Percentiles rank a stretch among this genome's conserved stretches.
Conservation (phyloP, 1,140 invertebrate species). For the Parapsyche elsis region DNA sequence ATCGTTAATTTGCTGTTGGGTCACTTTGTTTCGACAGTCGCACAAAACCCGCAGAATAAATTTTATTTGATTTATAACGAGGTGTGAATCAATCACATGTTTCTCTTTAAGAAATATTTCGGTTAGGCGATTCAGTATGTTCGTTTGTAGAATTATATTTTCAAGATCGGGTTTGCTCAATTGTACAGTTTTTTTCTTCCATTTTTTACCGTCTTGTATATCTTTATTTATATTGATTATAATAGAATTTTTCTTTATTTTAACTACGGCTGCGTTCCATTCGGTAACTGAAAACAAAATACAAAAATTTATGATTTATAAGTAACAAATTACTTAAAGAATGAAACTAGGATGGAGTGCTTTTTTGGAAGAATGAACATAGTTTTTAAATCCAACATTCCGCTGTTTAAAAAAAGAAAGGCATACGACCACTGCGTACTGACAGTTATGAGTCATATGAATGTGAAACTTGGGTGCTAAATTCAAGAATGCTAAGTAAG, state of each 20-base stretch:
- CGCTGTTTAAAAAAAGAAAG: no score
- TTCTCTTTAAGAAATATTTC: constrained; percentile 57
- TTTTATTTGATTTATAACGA: constrained; percentile 47
- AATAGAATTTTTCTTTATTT: constrained; percentile 4
- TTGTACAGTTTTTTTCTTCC: constrained; percentile 23
- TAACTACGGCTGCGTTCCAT: constrained; percentile 54
- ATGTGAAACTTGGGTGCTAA: no score
- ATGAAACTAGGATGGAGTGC: not conserved
- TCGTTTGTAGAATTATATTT: constrained; percentile 58
- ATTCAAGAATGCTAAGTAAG: no score
- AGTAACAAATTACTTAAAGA: not conserved
- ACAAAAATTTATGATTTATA: no score
- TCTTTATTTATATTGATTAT: not conserved
- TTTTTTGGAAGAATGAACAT: no score
- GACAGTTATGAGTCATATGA: no score
- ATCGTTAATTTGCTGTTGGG: constrained; percentile 60
- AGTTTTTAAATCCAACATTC: no score
- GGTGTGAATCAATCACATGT: not conserved
- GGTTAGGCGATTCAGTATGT: constrained; percentile 58
- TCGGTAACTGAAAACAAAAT: not conserved
- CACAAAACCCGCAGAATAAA: constrained; percentile 58
- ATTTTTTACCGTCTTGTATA: not conserved
- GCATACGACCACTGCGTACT: no score
- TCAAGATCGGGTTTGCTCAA: constrained; percentile 49
- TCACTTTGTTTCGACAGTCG: constrained; percentile 59